Base-by-base conservation (phyloP, 2,888 invertebrate genomes). In the Dichetophora obliterata region DNA sequence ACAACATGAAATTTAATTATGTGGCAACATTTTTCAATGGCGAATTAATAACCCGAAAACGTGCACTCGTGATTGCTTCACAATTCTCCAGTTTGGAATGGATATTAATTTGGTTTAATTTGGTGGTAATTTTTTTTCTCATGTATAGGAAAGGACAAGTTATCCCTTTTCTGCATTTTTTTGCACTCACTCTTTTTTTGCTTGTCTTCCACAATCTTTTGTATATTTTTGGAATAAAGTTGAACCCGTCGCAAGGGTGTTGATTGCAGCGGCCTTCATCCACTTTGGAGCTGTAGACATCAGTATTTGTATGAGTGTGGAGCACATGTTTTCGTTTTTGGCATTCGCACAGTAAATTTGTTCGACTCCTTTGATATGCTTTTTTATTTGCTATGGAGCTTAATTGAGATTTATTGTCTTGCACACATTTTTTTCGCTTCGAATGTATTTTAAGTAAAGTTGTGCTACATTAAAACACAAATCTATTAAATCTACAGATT, bases 311-410 rank as follows among this genome's bases (percentile, higher is more conserved):
- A 50, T 16, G 54, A 31, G 52, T 52, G n/a, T 27, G 34, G 52
- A 66, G 16, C 74, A 74, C 54, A 54, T 74, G 74, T 52, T 66
- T 54, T 22, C 34, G 11, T 31, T 11, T 19, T 16, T 31, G 31
- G 59, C 24, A 74, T 74, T 74, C 74, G 27, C 74, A 74, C 74
- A 65, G 54, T 74, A 74, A 74, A 74, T 74, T 73, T 65, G 50
- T 52, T 50, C 22, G 22, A 52, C 52, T 74, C 34, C 65, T 65
- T 59, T 43, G 16, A 9, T 16, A 24, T 24, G 59, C 43, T 43
- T 43, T 43, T 43, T 43, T 43, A 37, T 43, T 37, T 71, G 22
- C 31, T 22, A 48, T 66, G 65, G 19, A 8, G 65, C 37, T 74
- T 74, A 74, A 74, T 66, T 65, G 65, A 74, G 74, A 74, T 74